Conservation (phyloP, 2,797 vertebrate species). For the Pelochelys cantorii region DNA sequence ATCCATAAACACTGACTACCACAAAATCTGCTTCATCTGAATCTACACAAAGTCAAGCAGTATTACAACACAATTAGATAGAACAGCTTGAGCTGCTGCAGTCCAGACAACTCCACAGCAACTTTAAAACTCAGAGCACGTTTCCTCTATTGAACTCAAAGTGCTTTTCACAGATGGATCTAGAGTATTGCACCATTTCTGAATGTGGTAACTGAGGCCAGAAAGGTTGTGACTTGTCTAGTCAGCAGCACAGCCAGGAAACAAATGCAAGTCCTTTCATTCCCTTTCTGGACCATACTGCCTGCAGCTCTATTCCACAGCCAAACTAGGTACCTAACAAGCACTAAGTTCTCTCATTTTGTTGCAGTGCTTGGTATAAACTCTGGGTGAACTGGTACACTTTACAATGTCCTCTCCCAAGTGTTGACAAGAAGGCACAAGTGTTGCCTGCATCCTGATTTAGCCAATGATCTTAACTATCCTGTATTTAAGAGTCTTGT, state of each 20-base stretch:
- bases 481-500: constrained; percentile 51
- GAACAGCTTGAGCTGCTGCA: neutral
- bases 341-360: constrained; percentile 72
- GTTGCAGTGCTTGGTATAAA: constrained; percentile 62
- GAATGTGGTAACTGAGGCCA: neutral
- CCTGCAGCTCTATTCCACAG: constrained; percentile 63
- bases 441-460: constrained; percentile 50
- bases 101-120: neutral
- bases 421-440: constrained; percentile 70
- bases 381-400: constrained; percentile 62
- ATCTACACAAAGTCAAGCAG: neutral
- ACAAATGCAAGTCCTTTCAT: constrained; percentile 66
- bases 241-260: constrained; percentile 59
- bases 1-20: neutral
- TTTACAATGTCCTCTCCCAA: constrained; percentile 51
- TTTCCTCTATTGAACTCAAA: constrained; percentile 3
- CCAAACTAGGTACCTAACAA: constrained; percentile 66
- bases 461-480: constrained; percentile 38
- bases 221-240: constrained; percentile 7
- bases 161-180: neutral
- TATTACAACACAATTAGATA: neutral
- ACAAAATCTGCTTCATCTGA: neutral
- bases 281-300: constrained; percentile 61
- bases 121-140: neutral
- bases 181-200: neutral